Conservation (phyloP, 2,797 vertebrate species). For the Pachyuromys duprasi region DNA sequence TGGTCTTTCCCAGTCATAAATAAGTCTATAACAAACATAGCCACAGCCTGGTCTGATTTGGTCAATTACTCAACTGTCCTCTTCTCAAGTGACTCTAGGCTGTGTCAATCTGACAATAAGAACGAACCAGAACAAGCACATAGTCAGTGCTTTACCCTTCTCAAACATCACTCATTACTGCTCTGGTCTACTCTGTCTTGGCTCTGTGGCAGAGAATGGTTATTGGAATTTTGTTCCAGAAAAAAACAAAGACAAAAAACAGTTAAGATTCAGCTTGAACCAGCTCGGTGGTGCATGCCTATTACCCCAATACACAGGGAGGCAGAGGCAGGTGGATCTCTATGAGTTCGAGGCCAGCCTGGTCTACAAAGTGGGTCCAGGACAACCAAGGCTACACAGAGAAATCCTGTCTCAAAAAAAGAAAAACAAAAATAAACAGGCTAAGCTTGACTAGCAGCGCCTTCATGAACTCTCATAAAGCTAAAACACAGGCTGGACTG, state of each 20-base stretch:
- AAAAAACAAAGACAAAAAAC: background rate
- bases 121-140: background rate
- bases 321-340: too few relatives aligned
- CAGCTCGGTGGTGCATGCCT: too few relatives aligned
- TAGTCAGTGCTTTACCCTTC: background rate
- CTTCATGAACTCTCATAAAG: background rate
- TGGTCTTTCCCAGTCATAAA: background rate
- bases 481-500: background rate
- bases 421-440: background rate
- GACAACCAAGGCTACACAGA: too few relatives aligned
- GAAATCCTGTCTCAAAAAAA: background rate
- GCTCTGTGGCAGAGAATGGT: background rate
- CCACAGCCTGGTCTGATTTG: background rate
- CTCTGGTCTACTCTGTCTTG: background rate
- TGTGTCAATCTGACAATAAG: background rate
- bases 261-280: too few relatives aligned
- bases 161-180: background rate
- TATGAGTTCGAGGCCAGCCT: too few relatives aligned
- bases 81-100: background rate
- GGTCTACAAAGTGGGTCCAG: too few relatives aligned
- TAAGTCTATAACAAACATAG: background rate
- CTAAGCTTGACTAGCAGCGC: background rate
- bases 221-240: background rate
- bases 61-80: background rate
- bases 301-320: too few relatives aligned